phyloP scores from a whole-genome alignment of 1,140 invertebrate species.

The Polypedilum pembai region DNA sequence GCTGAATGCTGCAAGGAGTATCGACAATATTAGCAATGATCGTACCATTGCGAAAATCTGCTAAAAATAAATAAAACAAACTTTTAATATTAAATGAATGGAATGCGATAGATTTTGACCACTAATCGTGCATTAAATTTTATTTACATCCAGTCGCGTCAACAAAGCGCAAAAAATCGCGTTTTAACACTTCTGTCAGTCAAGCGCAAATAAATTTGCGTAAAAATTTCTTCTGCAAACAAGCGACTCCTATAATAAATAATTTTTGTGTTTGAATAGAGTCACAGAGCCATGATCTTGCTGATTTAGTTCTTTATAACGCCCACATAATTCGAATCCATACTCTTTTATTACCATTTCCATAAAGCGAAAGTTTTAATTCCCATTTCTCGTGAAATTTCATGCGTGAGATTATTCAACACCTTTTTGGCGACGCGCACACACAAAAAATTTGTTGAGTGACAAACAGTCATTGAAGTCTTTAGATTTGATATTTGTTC shows the following conservation, averaged over 20 bases:
- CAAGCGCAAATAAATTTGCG: slow-evolving; percentile 2
- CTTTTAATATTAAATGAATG: background rate
- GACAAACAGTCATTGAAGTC: slow-evolving; percentile 5
- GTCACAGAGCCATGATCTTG: too few relatives aligned
- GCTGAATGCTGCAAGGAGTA: background rate
- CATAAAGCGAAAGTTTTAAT: too few relatives aligned
- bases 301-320: too few relatives aligned
- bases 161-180: background rate
- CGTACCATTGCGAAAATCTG: background rate
- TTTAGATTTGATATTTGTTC: slow-evolving; percentile 1
- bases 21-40: background rate
- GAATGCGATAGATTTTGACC: background rate
- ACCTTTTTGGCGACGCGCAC: background rate
- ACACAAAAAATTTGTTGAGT: background rate
- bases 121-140: slow-evolving; percentile 7
- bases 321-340: too few relatives aligned
- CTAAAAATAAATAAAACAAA: background rate
- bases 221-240: slow-evolving; percentile 5
- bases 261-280: too few relatives aligned
- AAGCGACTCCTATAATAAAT: background rate
- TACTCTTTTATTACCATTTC: too few relatives aligned
- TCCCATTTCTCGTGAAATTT: too few relatives aligned
- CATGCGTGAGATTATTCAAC: background rate
- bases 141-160: background rate
- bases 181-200: background rate